phyloP scores from a whole-genome alignment of 2,797 vertebrate genomes.

The Melopsittacus undulatus region DNA sequence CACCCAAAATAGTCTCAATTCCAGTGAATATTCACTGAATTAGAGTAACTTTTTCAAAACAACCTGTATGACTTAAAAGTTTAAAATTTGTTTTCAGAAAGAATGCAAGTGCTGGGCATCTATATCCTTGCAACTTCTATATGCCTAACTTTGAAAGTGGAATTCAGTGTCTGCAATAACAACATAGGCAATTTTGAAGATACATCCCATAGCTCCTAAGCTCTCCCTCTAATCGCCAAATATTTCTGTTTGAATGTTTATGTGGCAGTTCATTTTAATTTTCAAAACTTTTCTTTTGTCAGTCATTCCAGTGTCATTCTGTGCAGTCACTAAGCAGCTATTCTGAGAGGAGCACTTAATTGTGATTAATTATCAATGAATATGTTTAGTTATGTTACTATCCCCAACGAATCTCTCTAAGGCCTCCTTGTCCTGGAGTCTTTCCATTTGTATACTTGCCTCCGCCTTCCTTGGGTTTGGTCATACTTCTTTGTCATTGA shows the following conservation, averaged over 20 bases:
- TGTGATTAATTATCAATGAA: slow-evolving; percentile 58
- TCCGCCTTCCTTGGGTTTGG: slow-evolving; percentile 45
- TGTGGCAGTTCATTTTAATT: slow-evolving; percentile 44
- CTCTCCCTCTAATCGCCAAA: slow-evolving; percentile 8
- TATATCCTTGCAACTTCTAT: slow-evolving; percentile 1
- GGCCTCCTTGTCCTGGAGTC: slow-evolving; percentile 57
- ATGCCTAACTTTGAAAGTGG: slow-evolving; percentile 13
- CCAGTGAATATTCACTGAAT: not conserved
- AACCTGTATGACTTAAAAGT: not conserved
- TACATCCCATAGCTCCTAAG: not conserved
- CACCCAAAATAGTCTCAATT: not conserved
- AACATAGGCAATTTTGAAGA: slow-evolving; percentile 12
- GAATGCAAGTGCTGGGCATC: not conserved
- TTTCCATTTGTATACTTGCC: slow-evolving; percentile 56
- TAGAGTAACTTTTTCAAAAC: not conserved
- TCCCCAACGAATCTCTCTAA: slow-evolving; percentile 56
- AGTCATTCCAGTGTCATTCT: slow-evolving; percentile 41
- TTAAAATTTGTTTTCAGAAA: not conserved
- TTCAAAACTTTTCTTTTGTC: slow-evolving; percentile 20
- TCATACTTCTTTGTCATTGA: slow-evolving; percentile 51
- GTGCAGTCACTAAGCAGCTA: slow-evolving; percentile 30
- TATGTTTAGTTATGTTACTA: slow-evolving; percentile 55
- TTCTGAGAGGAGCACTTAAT: slow-evolving; percentile 30
- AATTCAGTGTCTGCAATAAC: not conserved
- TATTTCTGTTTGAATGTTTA: slow-evolving; percentile 41